Evolutionary conservation across 2,797 vertebrate genomes (phyloP).

Genomic region (Stomatorhinus walkeri): DNA sequence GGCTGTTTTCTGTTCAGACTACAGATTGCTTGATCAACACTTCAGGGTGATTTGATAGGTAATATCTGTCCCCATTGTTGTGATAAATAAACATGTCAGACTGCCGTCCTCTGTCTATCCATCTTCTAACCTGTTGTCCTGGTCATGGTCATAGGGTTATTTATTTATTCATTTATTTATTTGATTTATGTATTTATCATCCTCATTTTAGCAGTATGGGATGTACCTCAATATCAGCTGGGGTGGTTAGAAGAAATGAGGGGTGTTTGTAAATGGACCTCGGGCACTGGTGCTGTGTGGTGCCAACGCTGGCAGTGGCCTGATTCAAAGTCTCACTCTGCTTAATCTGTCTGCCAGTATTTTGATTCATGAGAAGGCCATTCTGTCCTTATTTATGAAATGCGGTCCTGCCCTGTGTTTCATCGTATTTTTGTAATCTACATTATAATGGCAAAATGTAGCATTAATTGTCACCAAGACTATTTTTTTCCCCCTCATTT

Average conservation of each 20-base stretch:
- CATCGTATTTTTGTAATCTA: constrained; percentile 6
- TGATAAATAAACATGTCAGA: background rate
- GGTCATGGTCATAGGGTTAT: background rate
- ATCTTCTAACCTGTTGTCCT: background rate
- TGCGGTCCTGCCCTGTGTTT: background rate
- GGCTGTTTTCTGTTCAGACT: constrained; percentile 1
- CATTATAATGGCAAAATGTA: background rate
- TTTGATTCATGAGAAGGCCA: background rate
- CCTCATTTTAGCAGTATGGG: background rate
- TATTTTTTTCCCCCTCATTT: background rate
- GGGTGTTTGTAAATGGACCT: background rate
- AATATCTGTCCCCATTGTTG: background rate
- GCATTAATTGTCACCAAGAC: background rate
- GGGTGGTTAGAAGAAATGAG: background rate
- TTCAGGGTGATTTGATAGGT: constrained; percentile 5
- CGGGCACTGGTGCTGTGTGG: no score
- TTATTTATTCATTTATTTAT: background rate
- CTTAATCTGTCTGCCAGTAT: background rate
- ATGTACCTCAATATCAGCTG: background rate
- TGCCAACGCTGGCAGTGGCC: background rate
- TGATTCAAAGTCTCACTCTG: background rate
- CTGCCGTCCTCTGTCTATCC: background rate
- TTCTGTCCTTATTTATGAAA: constrained; percentile 7
- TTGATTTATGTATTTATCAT: background rate
- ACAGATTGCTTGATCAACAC: background rate